Evolutionary conservation across 1,140 invertebrate species (phyloP).

Genomic region (Cydia amplana): DNA sequence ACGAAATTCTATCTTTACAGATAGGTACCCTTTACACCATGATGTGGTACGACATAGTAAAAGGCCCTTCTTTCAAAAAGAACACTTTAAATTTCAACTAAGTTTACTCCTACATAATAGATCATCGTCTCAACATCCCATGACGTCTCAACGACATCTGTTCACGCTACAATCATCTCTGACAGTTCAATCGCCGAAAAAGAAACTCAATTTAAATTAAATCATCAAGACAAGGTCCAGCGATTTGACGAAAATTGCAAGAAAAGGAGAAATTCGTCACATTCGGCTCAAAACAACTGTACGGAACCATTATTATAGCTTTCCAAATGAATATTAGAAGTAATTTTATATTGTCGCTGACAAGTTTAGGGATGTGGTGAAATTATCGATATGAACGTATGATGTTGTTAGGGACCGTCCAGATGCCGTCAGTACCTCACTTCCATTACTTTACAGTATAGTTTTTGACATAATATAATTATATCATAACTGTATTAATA

Average conservation of each 20-base stretch:
- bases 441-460: too few species aligned
- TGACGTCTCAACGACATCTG: not conserved
- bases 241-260: conserved; percentile 17
- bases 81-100: too few species aligned
- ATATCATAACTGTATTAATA: too few species aligned
- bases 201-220: conserved; percentile 15
- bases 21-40: too few species aligned
- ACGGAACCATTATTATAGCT: conserved; percentile 24
- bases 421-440: not conserved
- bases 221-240: conserved; percentile 10
- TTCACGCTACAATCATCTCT: conserved; percentile 21
- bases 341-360: conserved; percentile 26
- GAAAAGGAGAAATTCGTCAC: conserved; percentile 28
- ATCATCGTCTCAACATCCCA: not conserved
- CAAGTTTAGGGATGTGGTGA: conserved; percentile 9
- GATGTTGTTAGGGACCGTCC: not conserved
- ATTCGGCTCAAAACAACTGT: conserved; percentile 5
- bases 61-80: too few species aligned
- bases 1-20: too few species aligned
- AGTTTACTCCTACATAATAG: too few species aligned
- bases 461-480: too few species aligned
- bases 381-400: not conserved
- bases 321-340: conserved; percentile 28
- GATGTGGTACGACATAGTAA: too few species aligned
- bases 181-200: conserved; percentile 10